Conservation (phyloP, 2,113 vertebrate genomes). For the Tragelaphus scriptus region DNA sequence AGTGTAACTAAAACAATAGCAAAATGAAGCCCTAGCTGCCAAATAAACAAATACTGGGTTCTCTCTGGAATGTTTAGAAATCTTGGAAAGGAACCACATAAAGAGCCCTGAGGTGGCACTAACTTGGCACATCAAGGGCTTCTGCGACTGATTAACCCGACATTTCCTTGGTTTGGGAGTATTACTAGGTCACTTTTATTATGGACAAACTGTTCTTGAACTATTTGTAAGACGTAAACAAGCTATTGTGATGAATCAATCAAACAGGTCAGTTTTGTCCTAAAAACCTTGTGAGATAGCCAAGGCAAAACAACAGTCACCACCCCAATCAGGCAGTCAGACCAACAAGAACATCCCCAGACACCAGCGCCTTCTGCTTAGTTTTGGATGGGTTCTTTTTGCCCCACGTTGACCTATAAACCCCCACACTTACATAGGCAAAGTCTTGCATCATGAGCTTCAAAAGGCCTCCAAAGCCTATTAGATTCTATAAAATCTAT, state of each 20-base stretch:
- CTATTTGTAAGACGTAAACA: constrained; percentile 46
- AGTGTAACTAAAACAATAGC: not conserved
- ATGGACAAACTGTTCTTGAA: constrained; percentile 49
- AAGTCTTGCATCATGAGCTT: not conserved
- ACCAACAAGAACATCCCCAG: not conserved
- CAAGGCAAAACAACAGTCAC: not conserved
- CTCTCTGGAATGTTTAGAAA: not conserved
- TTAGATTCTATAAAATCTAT: not conserved
- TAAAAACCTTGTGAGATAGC: not conserved
- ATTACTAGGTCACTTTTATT: not conserved
- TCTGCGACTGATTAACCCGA: not conserved
- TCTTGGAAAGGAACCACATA: not conserved
- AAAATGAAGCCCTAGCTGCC: not conserved
- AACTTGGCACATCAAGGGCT: not conserved
- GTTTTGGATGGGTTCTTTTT: not conserved
- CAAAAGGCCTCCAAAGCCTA: not conserved
- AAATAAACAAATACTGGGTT: constrained; percentile 6
- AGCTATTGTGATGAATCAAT: not conserved
- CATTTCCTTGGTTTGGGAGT: not conserved
- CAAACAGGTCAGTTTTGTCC: not conserved
- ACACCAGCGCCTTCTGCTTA: not conserved
- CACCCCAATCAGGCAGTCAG: not conserved
- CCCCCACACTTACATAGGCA: not conserved
- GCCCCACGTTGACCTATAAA: not conserved
- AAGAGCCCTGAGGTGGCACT: not conserved